Percentiles rank a stretch among this genome's conserved stretches.
phyloP scores from a whole-genome alignment of 2,113 vertebrate species.

The Gambusia holbrooki region DNA sequence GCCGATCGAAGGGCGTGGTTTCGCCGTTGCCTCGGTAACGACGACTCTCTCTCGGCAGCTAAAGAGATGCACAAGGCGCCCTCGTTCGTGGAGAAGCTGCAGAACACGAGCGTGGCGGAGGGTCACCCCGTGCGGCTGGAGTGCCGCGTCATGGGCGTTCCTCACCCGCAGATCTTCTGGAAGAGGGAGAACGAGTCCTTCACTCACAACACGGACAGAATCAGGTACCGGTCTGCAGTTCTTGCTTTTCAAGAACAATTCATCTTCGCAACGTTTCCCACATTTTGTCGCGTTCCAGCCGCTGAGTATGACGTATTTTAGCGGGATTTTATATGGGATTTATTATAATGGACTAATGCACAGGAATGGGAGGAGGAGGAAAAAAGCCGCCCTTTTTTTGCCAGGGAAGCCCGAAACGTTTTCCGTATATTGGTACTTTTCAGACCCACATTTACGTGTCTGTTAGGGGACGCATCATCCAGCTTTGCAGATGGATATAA shows the following conservation, averaged over 20 bases:
- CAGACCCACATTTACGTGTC: too few relatives aligned
- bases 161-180: slow-evolving; percentile 97
- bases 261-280: neutral
- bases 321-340: too few relatives aligned
- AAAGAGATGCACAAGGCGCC: slow-evolving; percentile 96
- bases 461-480: too few relatives aligned
- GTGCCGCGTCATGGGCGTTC: slow-evolving; percentile 88
- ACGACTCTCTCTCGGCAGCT: slow-evolving; percentile 73
- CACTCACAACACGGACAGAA: slow-evolving; percentile 96
- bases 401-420: neutral
- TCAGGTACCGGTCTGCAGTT: slow-evolving; percentile 80
- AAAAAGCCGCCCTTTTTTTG: too few relatives aligned
- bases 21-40: neutral
- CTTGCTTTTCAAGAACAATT: neutral
- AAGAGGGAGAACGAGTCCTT: slow-evolving; percentile 97
- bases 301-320: neutral
- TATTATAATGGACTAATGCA: too few relatives aligned
- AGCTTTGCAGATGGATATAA: too few relatives aligned
- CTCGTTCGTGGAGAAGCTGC: slow-evolving; percentile 93
- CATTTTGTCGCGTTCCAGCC: neutral
- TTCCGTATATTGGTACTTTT: neutral
- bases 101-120: slow-evolving; percentile 95
- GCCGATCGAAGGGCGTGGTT: rapidly evolving
- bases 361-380: too few relatives aligned
- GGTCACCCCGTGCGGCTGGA: slow-evolving; percentile 95